Evolutionary conservation across 2,113 vertebrate genomes (phyloP), one percentile per base, ranked within the genome.

Genomic region (Heteronetta atricapilla): DNA sequence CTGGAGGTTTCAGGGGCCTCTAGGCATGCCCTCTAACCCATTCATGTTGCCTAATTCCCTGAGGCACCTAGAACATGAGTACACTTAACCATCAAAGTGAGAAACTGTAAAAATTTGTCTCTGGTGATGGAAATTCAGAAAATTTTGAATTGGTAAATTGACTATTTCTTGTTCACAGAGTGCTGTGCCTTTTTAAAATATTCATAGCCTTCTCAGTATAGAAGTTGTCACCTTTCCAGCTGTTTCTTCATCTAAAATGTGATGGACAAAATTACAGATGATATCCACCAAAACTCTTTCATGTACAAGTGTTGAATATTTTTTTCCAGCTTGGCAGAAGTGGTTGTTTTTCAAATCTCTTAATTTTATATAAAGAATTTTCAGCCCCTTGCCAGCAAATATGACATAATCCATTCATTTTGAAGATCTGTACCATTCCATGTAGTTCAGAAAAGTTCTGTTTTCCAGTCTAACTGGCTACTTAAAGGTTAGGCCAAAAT

Each of bases 391-490:
- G 82, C 88, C 72, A 91, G 48, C 60, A 86, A 83, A 74, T 80
- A 68, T 88, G 91, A 94, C 48, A 69, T 86, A 70, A 91, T 73
- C 23, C 40, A 59, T 91, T 97, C 93, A 77, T 91, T 95, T 94
- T 87, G 59, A 86, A 79, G 48, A 50, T 12, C 19, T 52, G 19
- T 62, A 58, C 36, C 42, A 40, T 87, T 87, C 70, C 82, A 15
- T 40, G 67, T 59, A 50, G 21, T 87, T 85, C 53, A 18, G 70
- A 82, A 72, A 67, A 52, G 17, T 29, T 83, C 82, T 8, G 1
- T 88, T 96, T 95, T 88, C 85, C 76, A 63, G n/a, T 44, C 8
- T 73, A 42, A 22, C 36, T 88, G 79, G 46, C 68, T 93, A 15
- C 91, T 81, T 81, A 68, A 90, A 55, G 19, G n/a, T 64, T 40